Base-by-base conservation (phyloP, 2,113 vertebrate genomes). In the Lota lota region DNA sequence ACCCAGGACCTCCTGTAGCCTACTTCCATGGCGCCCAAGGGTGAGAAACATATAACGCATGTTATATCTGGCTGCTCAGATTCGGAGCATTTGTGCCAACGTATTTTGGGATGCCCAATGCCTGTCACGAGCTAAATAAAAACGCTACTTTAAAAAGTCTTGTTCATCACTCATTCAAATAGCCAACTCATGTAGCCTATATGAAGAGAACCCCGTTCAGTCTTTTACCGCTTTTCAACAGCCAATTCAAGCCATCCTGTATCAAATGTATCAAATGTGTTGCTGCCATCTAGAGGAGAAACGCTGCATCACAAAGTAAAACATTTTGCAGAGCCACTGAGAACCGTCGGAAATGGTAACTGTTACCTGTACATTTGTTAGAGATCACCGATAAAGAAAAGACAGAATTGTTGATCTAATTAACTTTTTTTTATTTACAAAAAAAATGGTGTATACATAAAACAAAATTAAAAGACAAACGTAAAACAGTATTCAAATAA, bases 361-460 rank as follows among this genome's bases (percentile, higher is more conserved):
- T 5, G 40, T 47, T 47, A 14, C 8, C 8, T 8, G 40, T 47
- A 10, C 1, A 33, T 3, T n/a, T n/a, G n/a, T n/a, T n/a, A n/a
- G n/a, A n/a, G n/a, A n/a, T n/a, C n/a, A n/a, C n/a, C 28, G 7
- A 33, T 33, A 4, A 33, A 4, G 4, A 33, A 1, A 47, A 47
- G 10, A 47, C 8, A 47, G 40, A 12, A 2, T 2, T 11, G 40
- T 47, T 47, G 40, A 47, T 47, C 40, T 12, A 10, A 47, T 47
- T 10, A 14, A 47, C 40, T 51, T 59, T 19, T 65, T 69, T 86
- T 85, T 78, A 87, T 71, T 88, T 75, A 70, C 85, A 87, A 72
- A 88, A 74, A 71, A 86, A 87, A 88, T 87, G 77, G 77, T 83
- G 64, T 66, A 84, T 76, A 88, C 67, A 73, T 70, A 63, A 70